Base-by-base conservation (phyloP, 2,888 invertebrate species). In the Bombylius discolor region DNA sequence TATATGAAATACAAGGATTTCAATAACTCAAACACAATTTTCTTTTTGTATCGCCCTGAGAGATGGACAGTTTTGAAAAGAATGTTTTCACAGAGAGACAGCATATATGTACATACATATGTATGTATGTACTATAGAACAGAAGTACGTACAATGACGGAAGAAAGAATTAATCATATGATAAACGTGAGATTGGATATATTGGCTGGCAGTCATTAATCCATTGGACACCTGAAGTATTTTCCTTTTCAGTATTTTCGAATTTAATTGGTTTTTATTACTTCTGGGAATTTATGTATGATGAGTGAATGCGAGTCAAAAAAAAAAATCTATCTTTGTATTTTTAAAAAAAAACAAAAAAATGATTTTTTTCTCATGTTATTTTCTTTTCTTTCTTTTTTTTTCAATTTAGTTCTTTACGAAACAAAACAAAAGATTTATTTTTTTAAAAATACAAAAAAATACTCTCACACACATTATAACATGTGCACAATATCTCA, bases 161-260 rank as follows among this genome's bases (percentile, higher is more conserved):
- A 11, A 42, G 39, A 50, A 54, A 49, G 49, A 55, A 55, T 55
- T 55, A 55, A 55, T 55, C 55, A 55, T 50, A 36, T 55, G 46
- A 36, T 47, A 50, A 55, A 55, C 50, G 55, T 50, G 55, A 55
- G 49, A 55, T 47, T 47, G 11, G 45, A 50, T 50, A 49, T 50
- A 55, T 55, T 47, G 53, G 46, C 47, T 32, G 51, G 39, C 39
- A 11, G 39, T 42, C 39, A 42, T 42, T 42, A 8, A 42, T 42
- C 39, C 39, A 42, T 42, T 11, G 39, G 39, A 42, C 39, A 42
- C 39, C 39, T 42, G 39, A 42, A 42, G 39, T 42, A 42, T 42
- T 9, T 6, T 36, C 23, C 23, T 23, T 42, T 8, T 42, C 4
- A 5, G 39, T 42, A 42, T 42, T 42, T 42, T 42, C 11, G 39